Percentiles rank a stretch among this genome's conserved stretches.
These are phyloP conservation scores for Drosophila saltans DNA, from an alignment of 1,140 invertebrate species.

Conservation along the genomic window DNA sequence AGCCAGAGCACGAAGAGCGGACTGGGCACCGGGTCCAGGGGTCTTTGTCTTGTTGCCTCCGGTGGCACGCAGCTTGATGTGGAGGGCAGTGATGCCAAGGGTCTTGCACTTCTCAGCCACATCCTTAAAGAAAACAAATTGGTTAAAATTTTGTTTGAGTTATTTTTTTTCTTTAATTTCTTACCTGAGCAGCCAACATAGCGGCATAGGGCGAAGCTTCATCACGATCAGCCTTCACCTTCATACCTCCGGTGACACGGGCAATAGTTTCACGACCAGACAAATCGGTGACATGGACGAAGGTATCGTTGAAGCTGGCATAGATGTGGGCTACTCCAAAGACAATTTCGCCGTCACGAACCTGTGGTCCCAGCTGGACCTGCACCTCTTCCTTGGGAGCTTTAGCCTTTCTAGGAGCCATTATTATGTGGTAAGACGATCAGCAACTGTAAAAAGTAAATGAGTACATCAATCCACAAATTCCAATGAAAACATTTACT, in stretches of 20 bases:
- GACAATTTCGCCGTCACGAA: slow-evolving; percentile 97
- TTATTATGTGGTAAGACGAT: slow-evolving; percentile 83
- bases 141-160: background rate
- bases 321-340: slow-evolving; percentile 99
- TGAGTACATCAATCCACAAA: slow-evolving; percentile 4
- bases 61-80: slow-evolving; percentile 99
- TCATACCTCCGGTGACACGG: slow-evolving; percentile 99
- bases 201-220: slow-evolving; percentile 99
- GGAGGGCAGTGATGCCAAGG: slow-evolving; percentile 98
- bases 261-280: slow-evolving; percentile 99
- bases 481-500: slow-evolving; percentile 56
- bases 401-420: slow-evolving; percentile 99
- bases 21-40: slow-evolving; percentile 99
- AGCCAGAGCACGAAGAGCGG: slow-evolving; percentile 97
- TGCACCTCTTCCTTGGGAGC: slow-evolving; percentile 98
- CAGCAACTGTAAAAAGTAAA: slow-evolving; percentile 48
- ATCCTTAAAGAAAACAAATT: slow-evolving; percentile 87
- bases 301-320: slow-evolving; percentile 99
- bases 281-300: slow-evolving; percentile 99
- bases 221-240: slow-evolving; percentile 99
- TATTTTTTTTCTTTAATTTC: background rate
- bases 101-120: slow-evolving; percentile 99
- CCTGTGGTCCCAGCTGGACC: slow-evolving; percentile 98
- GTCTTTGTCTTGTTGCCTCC: slow-evolving; percentile 99
- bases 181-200: slow-evolving; percentile 99